Evolutionary conservation across 1,140 invertebrate species (phyloP).

Genomic region (Caenorhabditis tropicalis): DNA sequence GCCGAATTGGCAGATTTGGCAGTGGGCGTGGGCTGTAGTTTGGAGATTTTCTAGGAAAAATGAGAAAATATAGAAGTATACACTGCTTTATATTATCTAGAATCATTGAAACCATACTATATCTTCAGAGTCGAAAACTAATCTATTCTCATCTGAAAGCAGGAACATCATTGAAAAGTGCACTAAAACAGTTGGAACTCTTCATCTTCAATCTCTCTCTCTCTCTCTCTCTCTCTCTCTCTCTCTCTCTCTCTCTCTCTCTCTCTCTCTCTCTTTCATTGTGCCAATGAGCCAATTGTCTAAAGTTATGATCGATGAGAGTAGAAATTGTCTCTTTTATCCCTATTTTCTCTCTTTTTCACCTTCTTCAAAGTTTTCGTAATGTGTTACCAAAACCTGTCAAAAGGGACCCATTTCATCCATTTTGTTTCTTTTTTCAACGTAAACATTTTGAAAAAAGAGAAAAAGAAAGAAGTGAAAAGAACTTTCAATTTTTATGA

Average conservation of each 20-base stretch:
- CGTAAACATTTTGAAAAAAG: constrained; percentile 11
- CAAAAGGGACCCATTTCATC: constrained; percentile 4
- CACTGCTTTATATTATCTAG: no score
- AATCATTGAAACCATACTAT: no score
- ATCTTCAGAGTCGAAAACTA: no score
- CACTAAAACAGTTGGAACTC: neutral
- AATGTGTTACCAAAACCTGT: constrained; percentile 38
- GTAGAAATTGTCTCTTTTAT: no score
- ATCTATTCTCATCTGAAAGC: no score
- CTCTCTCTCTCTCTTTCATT: neutral
- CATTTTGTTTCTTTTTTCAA: neutral
- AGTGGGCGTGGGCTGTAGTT: no score
- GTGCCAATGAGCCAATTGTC: constrained; percentile 11
- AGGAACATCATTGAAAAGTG: neutral
- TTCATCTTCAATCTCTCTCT: neutral
- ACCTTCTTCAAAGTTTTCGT: constrained; percentile 13
- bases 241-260: neutral
- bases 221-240: neutral
- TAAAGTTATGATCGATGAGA: constrained; percentile 39
- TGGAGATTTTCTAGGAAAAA: no score
- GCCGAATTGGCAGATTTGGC: no score
- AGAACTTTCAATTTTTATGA: constrained; percentile 2
- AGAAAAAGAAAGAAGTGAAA: neutral
- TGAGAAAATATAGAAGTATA: no score
- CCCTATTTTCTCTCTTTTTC: neutral